Evolutionary conservation across 2,797 vertebrate genomes (phyloP).

Genomic region (Ctenosaura bakeri): DNA sequence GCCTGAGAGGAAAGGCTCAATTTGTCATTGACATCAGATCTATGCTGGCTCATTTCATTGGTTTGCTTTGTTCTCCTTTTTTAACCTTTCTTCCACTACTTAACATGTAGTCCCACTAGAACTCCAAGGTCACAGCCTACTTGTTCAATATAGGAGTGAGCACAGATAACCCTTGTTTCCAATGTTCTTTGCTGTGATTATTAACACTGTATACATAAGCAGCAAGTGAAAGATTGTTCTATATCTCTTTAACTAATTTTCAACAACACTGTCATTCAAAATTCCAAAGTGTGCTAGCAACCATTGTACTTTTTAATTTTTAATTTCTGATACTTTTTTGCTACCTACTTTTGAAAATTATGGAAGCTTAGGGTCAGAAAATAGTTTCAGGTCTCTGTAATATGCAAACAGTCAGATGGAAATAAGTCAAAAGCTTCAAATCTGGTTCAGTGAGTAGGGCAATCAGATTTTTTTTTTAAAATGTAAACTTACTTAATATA

Average conservation of each 20-base stretch:
- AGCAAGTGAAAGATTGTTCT: neutral
- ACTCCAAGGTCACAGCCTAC: conserved; percentile 10
- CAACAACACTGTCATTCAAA: neutral
- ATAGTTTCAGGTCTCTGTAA: neutral
- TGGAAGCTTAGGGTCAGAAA: neutral
- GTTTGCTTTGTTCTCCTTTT: conserved; percentile 35
- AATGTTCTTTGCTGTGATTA: conserved; percentile 37
- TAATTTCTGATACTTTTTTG: neutral
- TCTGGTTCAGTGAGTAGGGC: too few relatives aligned
- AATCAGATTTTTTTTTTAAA: too few relatives aligned
- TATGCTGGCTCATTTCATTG: conserved; percentile 21
- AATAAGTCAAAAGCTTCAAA: too few relatives aligned
- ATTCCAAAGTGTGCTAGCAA: neutral
- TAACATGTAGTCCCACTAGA: neutral
- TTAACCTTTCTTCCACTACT: neutral
- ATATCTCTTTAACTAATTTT: neutral
- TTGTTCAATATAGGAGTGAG: conserved; percentile 23
- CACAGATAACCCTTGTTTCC: conserved; percentile 42
- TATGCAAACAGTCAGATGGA: neutral
- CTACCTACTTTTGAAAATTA: neutral
- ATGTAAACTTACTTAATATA: too few relatives aligned
- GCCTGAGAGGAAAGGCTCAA: conserved; percentile 22
- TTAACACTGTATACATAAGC: neutral
- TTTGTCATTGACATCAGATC: conserved; percentile 34
- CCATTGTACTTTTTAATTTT: neutral